A percentile compares a stretch with the other conserved stretches of the same genome.
Evolutionary conservation across 1,140 invertebrate genomes (phyloP).

Genomic region (Pseudomyrmex concolor): DNA sequence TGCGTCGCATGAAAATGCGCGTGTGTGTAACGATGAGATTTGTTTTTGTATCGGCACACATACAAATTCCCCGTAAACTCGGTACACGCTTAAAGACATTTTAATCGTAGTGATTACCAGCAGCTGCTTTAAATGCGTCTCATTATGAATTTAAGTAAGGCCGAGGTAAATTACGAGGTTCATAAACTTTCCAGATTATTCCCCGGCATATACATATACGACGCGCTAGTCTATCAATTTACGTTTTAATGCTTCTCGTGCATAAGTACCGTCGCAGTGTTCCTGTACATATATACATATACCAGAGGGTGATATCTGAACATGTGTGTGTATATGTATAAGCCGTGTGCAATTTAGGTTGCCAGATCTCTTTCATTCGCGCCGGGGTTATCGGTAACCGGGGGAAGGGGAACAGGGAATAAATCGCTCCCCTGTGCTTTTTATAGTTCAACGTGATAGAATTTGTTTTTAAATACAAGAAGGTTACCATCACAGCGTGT

Average conservation of each 20-base stretch:
- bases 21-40: background rate
- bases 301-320: background rate
- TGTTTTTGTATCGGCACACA: too few species aligned
- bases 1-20: background rate
- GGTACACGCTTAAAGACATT: slow-evolving; percentile 73
- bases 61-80: background rate
- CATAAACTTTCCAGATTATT: slow-evolving; percentile 75
- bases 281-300: background rate
- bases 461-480: slow-evolving; percentile 42
- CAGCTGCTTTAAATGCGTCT: slow-evolving; percentile 79
- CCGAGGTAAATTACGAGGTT: slow-evolving; percentile 73
- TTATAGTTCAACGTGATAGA: slow-evolving; percentile 41
- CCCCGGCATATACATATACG: slow-evolving; percentile 24
- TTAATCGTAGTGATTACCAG: slow-evolving; percentile 78
- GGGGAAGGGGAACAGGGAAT: slow-evolving; percentile 18
- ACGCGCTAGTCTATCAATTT: slow-evolving; percentile 73
- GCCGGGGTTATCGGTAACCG: too few species aligned
- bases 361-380: slow-evolving; percentile 28
- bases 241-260: slow-evolving; percentile 69
- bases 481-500: slow-evolving; percentile 34
- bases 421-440: slow-evolving; percentile 26
- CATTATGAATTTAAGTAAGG: slow-evolving; percentile 76
- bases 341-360: slow-evolving; percentile 41
- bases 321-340: slow-evolving; percentile 15
- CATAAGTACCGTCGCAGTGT: slow-evolving; percentile 37